phyloP scores from a whole-genome alignment of 2,888 invertebrate species.

The Chalcis sispes region DNA sequence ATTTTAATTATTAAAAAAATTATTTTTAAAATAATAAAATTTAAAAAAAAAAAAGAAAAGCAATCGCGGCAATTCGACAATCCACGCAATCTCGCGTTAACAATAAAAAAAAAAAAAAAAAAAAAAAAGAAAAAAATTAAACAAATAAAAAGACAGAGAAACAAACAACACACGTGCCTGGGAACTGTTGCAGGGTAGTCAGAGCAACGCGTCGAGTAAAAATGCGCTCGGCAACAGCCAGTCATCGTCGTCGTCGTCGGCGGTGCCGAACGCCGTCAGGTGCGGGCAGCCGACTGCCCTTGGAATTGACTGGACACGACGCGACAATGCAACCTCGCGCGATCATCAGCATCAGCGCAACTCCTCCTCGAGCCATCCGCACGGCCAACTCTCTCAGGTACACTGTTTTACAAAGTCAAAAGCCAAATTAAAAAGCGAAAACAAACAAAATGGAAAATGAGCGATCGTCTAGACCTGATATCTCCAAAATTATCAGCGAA shows the following conservation, averaged over 20 bases:
- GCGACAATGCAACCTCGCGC: slow-evolving; percentile 67
- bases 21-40: too few relatives aligned
- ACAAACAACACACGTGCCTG: background rate
- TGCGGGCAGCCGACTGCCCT: slow-evolving; percentile 70
- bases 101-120: too few relatives aligned
- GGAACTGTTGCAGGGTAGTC: slow-evolving; percentile 66
- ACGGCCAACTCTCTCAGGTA: slow-evolving; percentile 70
- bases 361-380: slow-evolving; percentile 66
- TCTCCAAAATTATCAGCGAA: too few relatives aligned
- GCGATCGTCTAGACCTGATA: too few relatives aligned
- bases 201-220: slow-evolving; percentile 69
- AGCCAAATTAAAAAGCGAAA: too few relatives aligned
- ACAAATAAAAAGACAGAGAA: background rate
- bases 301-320: slow-evolving; percentile 70
- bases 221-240: slow-evolving; percentile 67
- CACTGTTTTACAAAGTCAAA: too few relatives aligned
- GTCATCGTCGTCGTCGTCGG: slow-evolving; percentile 64
- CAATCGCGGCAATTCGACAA: too few relatives aligned
- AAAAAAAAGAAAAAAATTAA: background rate
- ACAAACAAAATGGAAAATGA: too few relatives aligned
- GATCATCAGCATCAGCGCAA: slow-evolving; percentile 68
- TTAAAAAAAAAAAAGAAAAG: too few relatives aligned
- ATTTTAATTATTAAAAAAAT: too few relatives aligned
- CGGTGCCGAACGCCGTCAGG: slow-evolving; percentile 68
- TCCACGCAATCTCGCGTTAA: too few relatives aligned